Conservation (phyloP, 2,797 vertebrate genomes). For the Rhodeus uyekii region DNA sequence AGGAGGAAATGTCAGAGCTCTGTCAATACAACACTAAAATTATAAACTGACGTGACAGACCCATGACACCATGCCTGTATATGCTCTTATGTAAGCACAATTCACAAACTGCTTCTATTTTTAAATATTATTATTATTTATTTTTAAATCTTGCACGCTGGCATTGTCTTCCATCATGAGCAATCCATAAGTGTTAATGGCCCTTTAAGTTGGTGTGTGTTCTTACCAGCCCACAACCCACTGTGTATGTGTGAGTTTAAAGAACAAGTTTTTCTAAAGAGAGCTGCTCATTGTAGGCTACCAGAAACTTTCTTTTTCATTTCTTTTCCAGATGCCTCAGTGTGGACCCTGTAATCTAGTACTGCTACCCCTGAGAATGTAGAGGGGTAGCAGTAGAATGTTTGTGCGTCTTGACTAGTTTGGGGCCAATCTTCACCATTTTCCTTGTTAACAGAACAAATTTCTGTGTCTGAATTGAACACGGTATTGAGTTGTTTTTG, state of each 20-base stretch:
- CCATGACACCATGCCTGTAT: too few relatives aligned
- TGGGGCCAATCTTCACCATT: background rate
- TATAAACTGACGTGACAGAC: too few relatives aligned
- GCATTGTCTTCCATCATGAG: background rate
- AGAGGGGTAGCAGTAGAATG: background rate
- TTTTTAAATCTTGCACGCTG: too few relatives aligned
- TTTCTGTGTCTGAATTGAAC: background rate
- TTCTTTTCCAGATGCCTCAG: too few relatives aligned
- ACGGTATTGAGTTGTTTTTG: background rate
- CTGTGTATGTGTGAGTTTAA: background rate
- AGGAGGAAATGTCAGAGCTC: too few relatives aligned
- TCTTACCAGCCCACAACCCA: background rate
- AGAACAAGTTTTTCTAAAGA: background rate
- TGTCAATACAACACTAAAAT: too few relatives aligned
- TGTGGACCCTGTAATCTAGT: background rate
- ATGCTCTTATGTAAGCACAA: too few relatives aligned
- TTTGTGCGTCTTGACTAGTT: background rate
- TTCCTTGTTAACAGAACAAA: background rate
- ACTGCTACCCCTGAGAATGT: background rate
- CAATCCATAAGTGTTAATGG: background rate
- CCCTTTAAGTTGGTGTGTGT: background rate
- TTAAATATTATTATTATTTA: too few relatives aligned
- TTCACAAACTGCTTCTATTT: too few relatives aligned
- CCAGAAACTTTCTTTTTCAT: conserved; percentile 3
- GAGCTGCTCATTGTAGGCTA: background rate